Evolutionary conservation across 2,888 invertebrate species (phyloP).

Genomic region (Plutella xylostella): DNA sequence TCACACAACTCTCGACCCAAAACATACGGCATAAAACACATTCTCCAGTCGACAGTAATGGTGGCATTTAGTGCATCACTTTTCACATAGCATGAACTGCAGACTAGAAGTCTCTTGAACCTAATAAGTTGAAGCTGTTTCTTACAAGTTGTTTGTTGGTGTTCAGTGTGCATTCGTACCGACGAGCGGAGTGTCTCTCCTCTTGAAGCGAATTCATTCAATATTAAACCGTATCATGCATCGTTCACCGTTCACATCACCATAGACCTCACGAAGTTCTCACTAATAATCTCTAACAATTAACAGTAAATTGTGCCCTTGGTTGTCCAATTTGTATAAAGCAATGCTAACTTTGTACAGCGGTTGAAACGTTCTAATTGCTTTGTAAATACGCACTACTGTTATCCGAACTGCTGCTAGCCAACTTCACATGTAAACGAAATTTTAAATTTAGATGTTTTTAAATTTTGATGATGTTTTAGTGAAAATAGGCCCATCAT

Average conservation of each 20-base stretch:
- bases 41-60: slow-evolving; percentile 15
- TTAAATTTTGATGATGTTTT: too few relatives aligned
- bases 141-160: slow-evolving; percentile 47
- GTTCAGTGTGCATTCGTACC: slow-evolving; percentile 58
- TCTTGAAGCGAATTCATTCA: background rate
- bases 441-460: too few relatives aligned
- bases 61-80: slow-evolving; percentile 41
- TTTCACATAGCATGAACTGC: slow-evolving; percentile 47
- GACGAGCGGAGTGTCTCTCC: slow-evolving; percentile 6
- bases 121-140: slow-evolving; percentile 40
- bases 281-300: slow-evolving; percentile 31
- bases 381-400: too few relatives aligned
- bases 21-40: slow-evolving; percentile 8
- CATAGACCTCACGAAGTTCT: slow-evolving; percentile 15
- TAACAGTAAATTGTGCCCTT: slow-evolving; percentile 34
- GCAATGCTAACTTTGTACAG: too few relatives aligned
- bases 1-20: background rate
- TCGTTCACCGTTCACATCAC: slow-evolving; percentile 5
- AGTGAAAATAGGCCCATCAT: too few relatives aligned
- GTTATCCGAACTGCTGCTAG: too few relatives aligned
- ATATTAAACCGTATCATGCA: background rate
- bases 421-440: too few relatives aligned
- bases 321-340: slow-evolving; percentile 18
- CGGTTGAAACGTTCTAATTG: too few relatives aligned
- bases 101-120: slow-evolving; percentile 36